Evolutionary conservation across 2,113 vertebrate genomes (phyloP).

Genomic region (Macrotis lagotis): DNA sequence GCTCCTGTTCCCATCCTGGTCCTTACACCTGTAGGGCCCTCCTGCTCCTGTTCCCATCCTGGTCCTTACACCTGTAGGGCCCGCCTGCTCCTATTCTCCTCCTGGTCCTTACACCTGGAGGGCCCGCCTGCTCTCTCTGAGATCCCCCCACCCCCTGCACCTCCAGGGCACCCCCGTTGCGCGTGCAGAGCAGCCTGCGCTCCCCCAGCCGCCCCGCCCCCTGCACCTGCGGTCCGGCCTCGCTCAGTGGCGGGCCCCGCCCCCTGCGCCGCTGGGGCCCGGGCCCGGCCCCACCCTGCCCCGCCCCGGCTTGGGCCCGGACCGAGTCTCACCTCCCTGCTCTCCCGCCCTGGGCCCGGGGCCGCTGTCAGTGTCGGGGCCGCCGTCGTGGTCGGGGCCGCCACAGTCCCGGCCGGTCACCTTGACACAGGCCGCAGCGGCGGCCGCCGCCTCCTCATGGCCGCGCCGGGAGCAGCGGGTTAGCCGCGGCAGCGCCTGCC

Average conservation of each 20-base stretch:
- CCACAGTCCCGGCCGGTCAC: conserved; percentile 77
- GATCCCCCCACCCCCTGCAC: neutral
- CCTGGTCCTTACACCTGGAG: neutral
- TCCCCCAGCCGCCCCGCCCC: neutral
- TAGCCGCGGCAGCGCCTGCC: conserved; percentile 68
- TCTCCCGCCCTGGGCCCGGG: conserved; percentile 49
- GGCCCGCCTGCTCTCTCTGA: neutral
- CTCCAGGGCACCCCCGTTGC: neutral
- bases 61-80: too few relatives aligned
- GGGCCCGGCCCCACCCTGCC: conserved; percentile 54
- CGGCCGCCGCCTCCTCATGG: conserved; percentile 77
- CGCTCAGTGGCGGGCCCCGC: conserved; percentile 45
- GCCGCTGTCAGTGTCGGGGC: conserved; percentile 6
- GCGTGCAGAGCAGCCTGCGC: neutral
- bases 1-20: too few relatives aligned
- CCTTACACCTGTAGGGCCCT: neutral
- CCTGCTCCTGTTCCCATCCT: neutral
- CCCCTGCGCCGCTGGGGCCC: conserved; percentile 60
- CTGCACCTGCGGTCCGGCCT: conserved; percentile 5
- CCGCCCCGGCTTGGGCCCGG: conserved; percentile 34
- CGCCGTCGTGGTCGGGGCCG: conserved; percentile 33
- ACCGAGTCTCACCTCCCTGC: neutral
- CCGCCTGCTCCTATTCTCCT: too few relatives aligned
- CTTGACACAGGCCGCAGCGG: conserved; percentile 75
- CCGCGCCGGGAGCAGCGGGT: conserved; percentile 57